phyloP scores from a whole-genome alignment of 1,140 invertebrate genomes.

The Papilio polytes region DNA sequence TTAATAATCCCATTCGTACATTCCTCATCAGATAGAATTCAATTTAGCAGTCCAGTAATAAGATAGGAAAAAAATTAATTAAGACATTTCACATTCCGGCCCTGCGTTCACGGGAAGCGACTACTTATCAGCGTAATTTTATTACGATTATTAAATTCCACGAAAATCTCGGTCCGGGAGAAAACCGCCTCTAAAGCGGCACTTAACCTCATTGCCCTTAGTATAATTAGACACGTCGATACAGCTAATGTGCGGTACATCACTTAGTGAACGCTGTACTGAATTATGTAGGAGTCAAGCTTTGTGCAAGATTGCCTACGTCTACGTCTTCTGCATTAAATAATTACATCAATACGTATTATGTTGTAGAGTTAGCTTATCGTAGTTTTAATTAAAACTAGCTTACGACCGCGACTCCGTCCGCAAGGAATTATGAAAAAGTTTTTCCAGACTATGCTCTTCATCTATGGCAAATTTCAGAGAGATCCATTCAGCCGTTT shows the following conservation, averaged over 20 bases:
- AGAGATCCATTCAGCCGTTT: no score
- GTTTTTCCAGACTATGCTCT: no score
- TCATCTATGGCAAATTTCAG: no score
- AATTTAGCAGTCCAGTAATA: conserved; percentile 11
- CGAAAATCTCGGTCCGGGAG: conserved; percentile 17
- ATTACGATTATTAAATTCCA: conserved; percentile 41
- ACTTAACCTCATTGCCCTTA: conserved; percentile 46
- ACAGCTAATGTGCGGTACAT: conserved; percentile 37
- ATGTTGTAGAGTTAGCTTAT: background rate
- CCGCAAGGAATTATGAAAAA: no score
- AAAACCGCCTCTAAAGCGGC: conserved; percentile 25
- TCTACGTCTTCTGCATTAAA: background rate
- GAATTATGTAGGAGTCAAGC: conserved; percentile 27
- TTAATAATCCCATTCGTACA: background rate
- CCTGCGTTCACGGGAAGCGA: conserved; percentile 19
- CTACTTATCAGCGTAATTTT: conserved; percentile 32
- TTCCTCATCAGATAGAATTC: background rate
- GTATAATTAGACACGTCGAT: conserved; percentile 43
- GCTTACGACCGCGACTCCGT: no score
- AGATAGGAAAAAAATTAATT: conserved; percentile 21
- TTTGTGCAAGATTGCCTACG: background rate
- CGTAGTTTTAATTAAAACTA: no score
- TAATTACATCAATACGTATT: background rate
- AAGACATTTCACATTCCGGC: conserved; percentile 29
- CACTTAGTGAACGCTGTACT: conserved; percentile 31